A percentile compares a stretch with the other conserved stretches of the same genome.
These are phyloP conservation scores for Drosophila pruinosa DNA, from an alignment of 1,140 invertebrate species.

Conservation along the genomic window DNA sequence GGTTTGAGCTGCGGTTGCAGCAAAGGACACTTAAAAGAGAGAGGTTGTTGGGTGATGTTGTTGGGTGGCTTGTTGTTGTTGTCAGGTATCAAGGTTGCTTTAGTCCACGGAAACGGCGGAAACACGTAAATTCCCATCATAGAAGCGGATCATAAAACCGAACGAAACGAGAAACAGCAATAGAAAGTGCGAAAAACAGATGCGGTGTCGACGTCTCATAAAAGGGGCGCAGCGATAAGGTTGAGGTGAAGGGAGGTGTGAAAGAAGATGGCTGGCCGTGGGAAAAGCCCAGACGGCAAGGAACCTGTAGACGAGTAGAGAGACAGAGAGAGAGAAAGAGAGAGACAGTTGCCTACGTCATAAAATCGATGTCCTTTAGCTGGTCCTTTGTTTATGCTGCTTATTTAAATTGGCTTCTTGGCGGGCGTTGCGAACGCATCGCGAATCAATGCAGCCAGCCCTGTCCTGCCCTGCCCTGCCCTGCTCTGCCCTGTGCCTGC, in stretches of 20 bases:
- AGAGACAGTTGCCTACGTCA: conserved; percentile 22
- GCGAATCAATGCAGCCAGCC: neutral
- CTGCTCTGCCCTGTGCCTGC: neutral
- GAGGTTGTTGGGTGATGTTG: neutral
- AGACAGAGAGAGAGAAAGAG: neutral
- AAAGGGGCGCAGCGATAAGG: conserved; percentile 39
- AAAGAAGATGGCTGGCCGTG: conserved; percentile 20
- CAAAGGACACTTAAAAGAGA: neutral
- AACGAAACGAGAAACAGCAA: neutral
- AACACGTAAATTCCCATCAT: conserved; percentile 53
- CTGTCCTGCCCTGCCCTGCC: neutral
- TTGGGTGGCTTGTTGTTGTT: neutral
- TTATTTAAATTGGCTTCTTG: conserved; percentile 82
- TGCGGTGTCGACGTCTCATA: conserved; percentile 24
- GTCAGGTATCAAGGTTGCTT: neutral
- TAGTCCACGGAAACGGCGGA: conserved; percentile 19
- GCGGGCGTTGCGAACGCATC: conserved; percentile 56
- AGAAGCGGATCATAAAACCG: conserved; percentile 23
- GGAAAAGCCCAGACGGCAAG: conserved; percentile 47
- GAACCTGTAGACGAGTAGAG: neutral
- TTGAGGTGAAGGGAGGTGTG: neutral
- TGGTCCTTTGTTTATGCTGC: conserved; percentile 77
- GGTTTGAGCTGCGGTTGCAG: neutral
- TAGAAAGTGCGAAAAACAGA: conserved; percentile 44
- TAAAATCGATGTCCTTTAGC: conserved; percentile 44